Conservation (phyloP, 2,113 vertebrate genomes). For the Peromyscus leucopus region DNA sequence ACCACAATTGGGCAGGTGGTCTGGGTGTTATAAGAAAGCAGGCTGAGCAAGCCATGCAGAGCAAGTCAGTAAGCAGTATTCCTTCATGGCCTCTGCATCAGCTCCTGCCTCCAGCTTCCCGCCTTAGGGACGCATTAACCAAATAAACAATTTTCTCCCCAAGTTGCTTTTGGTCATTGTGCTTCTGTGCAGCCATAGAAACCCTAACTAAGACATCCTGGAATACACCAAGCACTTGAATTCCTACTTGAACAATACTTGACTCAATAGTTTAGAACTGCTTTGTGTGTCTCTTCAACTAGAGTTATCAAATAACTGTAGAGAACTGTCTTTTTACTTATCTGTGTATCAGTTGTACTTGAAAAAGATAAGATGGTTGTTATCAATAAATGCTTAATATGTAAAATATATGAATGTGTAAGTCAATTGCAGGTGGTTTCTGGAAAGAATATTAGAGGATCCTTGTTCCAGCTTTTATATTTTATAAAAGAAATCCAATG, state of each 20-base stretch:
- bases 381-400: neutral
- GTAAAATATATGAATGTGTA: neutral
- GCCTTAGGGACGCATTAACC: neutral
- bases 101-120: neutral
- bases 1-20: neutral
- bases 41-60: neutral
- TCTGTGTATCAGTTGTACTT: neutral
- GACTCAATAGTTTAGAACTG: neutral
- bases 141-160: neutral
- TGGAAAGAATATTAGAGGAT: neutral
- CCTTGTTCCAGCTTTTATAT: neutral
- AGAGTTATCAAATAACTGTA: neutral
- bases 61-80: neutral
- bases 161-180: neutral
- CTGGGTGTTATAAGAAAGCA: neutral
- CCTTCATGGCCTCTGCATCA: neutral
- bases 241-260: neutral
- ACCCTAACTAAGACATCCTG: neutral
- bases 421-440: neutral
- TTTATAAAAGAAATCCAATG: neutral
- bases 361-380: neutral
- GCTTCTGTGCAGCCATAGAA: neutral
- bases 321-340: neutral
- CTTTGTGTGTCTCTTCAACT: neutral
- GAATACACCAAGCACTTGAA: neutral